A percentile compares a stretch with the other conserved stretches of the same genome.
These are phyloP conservation scores for Triops longicaudatus DNA, from an alignment of 1,140 invertebrate genomes.

Conservation along the genomic window DNA sequence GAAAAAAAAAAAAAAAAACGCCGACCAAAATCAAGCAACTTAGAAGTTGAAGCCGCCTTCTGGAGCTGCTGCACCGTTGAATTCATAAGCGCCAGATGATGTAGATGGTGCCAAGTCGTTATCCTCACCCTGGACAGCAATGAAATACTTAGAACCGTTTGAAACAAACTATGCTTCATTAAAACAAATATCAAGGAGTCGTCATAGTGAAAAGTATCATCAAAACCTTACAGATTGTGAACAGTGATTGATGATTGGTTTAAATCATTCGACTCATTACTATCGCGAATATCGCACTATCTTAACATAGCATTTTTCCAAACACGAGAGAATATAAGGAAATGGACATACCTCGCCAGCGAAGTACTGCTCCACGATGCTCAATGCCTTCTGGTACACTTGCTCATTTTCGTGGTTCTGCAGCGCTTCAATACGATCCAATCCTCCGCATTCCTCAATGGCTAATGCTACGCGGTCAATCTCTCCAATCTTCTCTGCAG, in stretches of 20 bases:
- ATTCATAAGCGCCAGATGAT: constrained; percentile 26
- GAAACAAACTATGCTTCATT: not conserved
- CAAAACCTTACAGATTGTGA: constrained; percentile 24
- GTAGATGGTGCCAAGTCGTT: constrained; percentile 31
- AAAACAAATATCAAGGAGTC: not conserved
- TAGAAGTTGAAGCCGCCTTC: constrained; percentile 34
- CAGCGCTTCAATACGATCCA: constrained; percentile 65
- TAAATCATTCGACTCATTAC: not conserved
- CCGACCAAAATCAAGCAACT: not conserved
- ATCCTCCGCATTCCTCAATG: constrained; percentile 55
- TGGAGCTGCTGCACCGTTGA: constrained; percentile 24
- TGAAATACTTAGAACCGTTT: not conserved
- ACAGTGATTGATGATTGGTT: constrained; percentile 22
- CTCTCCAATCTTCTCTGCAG: constrained; percentile 46
- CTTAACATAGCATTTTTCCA: not conserved
- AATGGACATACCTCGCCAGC: constrained; percentile 41
- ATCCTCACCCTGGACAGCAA: constrained; percentile 30
- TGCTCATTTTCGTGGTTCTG: constrained; percentile 66
- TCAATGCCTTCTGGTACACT: constrained; percentile 72
- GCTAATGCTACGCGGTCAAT: constrained; percentile 45
- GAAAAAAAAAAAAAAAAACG: not conserved
- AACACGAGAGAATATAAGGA: not conserved
- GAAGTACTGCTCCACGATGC: constrained; percentile 78
- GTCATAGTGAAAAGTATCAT: constrained; percentile 1
- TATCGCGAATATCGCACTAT: too few species aligned